Evolutionary conservation across 2,888 invertebrate genomes (phyloP).

Genomic region (Liopterus haemorrhoidalis): DNA sequence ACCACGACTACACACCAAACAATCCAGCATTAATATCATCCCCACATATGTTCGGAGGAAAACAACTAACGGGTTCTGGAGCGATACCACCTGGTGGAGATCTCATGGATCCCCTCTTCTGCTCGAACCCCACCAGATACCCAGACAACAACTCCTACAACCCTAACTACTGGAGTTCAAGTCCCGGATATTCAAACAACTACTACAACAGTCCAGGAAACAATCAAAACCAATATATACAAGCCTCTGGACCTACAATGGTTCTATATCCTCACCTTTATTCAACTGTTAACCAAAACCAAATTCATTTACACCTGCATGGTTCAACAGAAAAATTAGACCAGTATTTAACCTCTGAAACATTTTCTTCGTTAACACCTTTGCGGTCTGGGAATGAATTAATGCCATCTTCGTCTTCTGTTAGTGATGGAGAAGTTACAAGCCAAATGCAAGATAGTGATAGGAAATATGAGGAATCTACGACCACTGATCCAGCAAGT

Average conservation of each 20-base stretch:
- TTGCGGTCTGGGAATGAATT: slow-evolving; percentile 14
- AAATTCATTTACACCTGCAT: slow-evolving; percentile 76
- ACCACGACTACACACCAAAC: slow-evolving; percentile 39
- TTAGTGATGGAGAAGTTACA: slow-evolving; percentile 38
- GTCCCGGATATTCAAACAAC: slow-evolving; percentile 50
- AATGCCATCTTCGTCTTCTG: slow-evolving; percentile 39
- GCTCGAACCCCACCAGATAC: slow-evolving; percentile 41
- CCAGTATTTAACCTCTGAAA: slow-evolving; percentile 55
- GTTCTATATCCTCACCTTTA: slow-evolving; percentile 72
- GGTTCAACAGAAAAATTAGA: slow-evolving; percentile 58
- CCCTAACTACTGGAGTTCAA: slow-evolving; percentile 51
- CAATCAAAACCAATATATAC: slow-evolving; percentile 57
- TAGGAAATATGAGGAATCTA: slow-evolving; percentile 37
- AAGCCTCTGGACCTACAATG: slow-evolving; percentile 60
- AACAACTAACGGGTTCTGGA: slow-evolving; percentile 23
- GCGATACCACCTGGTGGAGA: slow-evolving; percentile 34
- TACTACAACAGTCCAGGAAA: slow-evolving; percentile 60
- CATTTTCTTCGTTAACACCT: slow-evolving; percentile 53
- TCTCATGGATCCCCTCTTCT: slow-evolving; percentile 39
- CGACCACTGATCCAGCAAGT: slow-evolving; percentile 44
- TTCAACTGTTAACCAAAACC: slow-evolving; percentile 80
- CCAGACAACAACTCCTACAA: slow-evolving; percentile 50
- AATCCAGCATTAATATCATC: slow-evolving; percentile 40
- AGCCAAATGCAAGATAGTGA: slow-evolving; percentile 20
- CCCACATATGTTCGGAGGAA: slow-evolving; percentile 38